phyloP scores from a whole-genome alignment of 2,888 invertebrate genomes.

The Ormyrus thymus region DNA sequence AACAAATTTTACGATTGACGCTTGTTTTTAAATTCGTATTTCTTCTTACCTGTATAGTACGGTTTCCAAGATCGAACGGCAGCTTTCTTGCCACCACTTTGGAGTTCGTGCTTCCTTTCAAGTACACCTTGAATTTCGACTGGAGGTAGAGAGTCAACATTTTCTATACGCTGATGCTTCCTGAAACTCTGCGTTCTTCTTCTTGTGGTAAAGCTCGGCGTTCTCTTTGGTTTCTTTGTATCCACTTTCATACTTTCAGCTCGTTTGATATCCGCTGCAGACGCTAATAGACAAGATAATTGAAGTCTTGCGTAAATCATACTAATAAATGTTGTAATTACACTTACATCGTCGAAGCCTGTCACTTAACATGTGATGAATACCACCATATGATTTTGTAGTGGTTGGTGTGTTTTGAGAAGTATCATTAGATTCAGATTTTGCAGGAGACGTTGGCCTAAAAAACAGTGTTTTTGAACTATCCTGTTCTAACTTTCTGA shows the following conservation, averaged over 20 bases:
- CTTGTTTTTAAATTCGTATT: too few relatives aligned
- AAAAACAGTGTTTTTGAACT: not conserved
- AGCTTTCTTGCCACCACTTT: conserved; percentile 94
- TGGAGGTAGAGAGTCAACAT: conserved; percentile 84
- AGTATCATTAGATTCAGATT: conserved; percentile 55
- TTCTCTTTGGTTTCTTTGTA: conserved; percentile 90
- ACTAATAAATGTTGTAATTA: conserved; percentile 6
- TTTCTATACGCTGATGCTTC: conserved; percentile 80
- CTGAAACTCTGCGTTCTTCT: conserved; percentile 92
- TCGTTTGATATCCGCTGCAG: conserved; percentile 80
- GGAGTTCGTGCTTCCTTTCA: conserved; percentile 96
- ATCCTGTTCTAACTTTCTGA: not conserved
- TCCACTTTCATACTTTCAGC: conserved; percentile 92
- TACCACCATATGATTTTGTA: conserved; percentile 78
- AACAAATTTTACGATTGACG: too few relatives aligned
- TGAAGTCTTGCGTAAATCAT: conserved; percentile 13
- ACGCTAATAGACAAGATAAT: conserved; percentile 58
- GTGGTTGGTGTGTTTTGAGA: conserved; percentile 33
- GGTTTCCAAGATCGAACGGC: conserved; percentile 97
- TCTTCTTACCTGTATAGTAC: conserved; percentile 83
- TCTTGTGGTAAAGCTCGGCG: conserved; percentile 96
- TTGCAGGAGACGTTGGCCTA: conserved; percentile 65
- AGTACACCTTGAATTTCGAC: conserved; percentile 93
- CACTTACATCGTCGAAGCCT: conserved; percentile 78
- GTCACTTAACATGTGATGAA: conserved; percentile 81